Percentiles rank a stretch among this genome's conserved stretches.
Evolutionary conservation across 2,113 vertebrate species (phyloP).

Genomic region (Stegastes partitus): DNA sequence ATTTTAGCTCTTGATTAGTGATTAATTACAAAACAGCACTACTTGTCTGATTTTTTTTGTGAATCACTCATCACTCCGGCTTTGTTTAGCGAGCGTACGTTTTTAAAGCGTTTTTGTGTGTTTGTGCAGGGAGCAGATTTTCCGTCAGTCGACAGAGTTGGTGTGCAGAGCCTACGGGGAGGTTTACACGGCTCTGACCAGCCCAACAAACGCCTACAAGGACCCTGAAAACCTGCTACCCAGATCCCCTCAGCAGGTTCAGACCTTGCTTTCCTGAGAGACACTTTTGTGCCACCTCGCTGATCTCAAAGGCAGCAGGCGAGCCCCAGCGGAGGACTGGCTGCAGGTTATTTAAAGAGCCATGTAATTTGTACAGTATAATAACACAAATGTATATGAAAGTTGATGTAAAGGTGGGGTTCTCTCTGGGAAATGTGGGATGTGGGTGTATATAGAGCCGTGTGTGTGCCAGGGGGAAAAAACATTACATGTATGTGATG

Average conservation of each 20-base stretch:
- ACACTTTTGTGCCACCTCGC: neutral
- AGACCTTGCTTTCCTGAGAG: conserved; percentile 90
- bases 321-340: neutral
- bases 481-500: conserved; percentile 39
- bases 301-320: neutral
- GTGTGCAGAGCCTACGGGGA: conserved; percentile 94
- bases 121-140: conserved; percentile 92
- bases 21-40: conserved; percentile 32
- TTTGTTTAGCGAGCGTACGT: neutral
- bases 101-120: conserved; percentile 35
- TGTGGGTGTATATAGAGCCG: conserved; percentile 43
- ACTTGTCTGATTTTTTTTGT: conserved; percentile 8
- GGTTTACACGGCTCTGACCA: conserved; percentile 90
- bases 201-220: conserved; percentile 89
- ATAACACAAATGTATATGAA: conserved; percentile 54
- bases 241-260: conserved; percentile 94
- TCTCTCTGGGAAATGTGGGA: conserved; percentile 48
- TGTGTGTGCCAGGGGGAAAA: conserved; percentile 38
- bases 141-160: conserved; percentile 94
- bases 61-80: neutral
- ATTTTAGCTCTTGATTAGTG: conserved; percentile 29
- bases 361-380: conserved; percentile 46
- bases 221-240: conserved; percentile 91
- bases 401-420: conserved; percentile 39
- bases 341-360: conserved; percentile 52